Evolutionary conservation across 2,113 vertebrate genomes (phyloP).

Genomic region (Daboia siamensis): DNA sequence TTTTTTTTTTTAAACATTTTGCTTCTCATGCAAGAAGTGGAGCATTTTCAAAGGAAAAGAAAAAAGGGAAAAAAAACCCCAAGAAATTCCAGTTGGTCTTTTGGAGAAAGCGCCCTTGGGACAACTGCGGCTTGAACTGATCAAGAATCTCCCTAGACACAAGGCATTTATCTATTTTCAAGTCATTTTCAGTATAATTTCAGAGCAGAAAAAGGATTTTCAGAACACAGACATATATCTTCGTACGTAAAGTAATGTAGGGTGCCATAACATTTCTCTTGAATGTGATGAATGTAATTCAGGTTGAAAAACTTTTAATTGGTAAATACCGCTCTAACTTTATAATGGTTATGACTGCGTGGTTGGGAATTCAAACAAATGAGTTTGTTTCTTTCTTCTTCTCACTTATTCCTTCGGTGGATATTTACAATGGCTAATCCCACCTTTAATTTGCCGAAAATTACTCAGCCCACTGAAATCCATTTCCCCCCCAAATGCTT

Average conservation of each 20-base stretch:
- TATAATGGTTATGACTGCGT: conserved; percentile 32
- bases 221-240: neutral
- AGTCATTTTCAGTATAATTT: neutral
- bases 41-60: no score
- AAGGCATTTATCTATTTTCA: conserved; percentile 30
- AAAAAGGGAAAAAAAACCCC: no score
- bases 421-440: neutral
- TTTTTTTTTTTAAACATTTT: neutral
- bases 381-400: conserved; percentile 17
- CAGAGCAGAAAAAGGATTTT: conserved; percentile 11
- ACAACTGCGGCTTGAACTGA: neutral
- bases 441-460: neutral
- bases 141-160: neutral
- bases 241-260: neutral
- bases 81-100: no score
- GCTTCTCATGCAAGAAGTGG: no score
- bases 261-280: conserved; percentile 3
- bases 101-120: neutral
- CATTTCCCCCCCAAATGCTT: fast-evolving
- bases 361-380: neutral
- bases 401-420: neutral
- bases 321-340: conserved; percentile 22
- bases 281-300: neutral
- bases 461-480: neutral
- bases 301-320: neutral